Evolutionary conservation across 2,113 vertebrate genomes (phyloP).

Genomic region (Plectropomus leopardus): DNA sequence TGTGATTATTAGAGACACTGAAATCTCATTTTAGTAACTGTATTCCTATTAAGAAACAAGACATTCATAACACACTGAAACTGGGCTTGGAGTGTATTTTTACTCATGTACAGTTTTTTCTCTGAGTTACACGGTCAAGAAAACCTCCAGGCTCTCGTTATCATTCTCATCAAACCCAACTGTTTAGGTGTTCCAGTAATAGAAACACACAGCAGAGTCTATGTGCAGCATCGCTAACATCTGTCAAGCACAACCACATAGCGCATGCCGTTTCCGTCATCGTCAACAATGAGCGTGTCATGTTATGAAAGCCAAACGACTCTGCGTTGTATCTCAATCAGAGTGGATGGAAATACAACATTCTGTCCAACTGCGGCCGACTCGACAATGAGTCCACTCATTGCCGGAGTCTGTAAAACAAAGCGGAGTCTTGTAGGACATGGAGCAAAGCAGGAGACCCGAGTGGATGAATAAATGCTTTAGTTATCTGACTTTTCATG

Average conservation of each 20-base stretch:
- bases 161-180: neutral
- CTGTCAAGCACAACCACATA: constrained; percentile 33
- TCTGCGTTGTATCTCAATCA: constrained; percentile 66
- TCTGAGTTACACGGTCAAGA: neutral
- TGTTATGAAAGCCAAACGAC: constrained; percentile 52
- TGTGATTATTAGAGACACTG: neutral
- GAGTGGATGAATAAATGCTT: constrained; percentile 41
- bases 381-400: constrained; percentile 66
- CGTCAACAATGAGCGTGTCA: constrained; percentile 44
- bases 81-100: neutral
- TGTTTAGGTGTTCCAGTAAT: constrained; percentile 15
- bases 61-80: neutral
- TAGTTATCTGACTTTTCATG: constrained; percentile 15
- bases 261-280: constrained; percentile 58
- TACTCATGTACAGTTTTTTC: constrained; percentile 5
- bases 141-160: neutral
- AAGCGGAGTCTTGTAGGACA: constrained; percentile 51
- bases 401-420: constrained; percentile 55
- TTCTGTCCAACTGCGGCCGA: constrained; percentile 40
- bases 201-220: constrained; percentile 43
- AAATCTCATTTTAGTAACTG: neutral
- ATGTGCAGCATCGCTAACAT: constrained; percentile 38
- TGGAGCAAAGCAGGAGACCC: constrained; percentile 42
- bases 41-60: constrained; percentile 6
- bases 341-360: constrained; percentile 74